A percentile compares a stretch with the other conserved stretches of the same genome.
Evolutionary conservation across 2,113 vertebrate species (phyloP).

Genomic region (Campylomormyrus numenius): DNA sequence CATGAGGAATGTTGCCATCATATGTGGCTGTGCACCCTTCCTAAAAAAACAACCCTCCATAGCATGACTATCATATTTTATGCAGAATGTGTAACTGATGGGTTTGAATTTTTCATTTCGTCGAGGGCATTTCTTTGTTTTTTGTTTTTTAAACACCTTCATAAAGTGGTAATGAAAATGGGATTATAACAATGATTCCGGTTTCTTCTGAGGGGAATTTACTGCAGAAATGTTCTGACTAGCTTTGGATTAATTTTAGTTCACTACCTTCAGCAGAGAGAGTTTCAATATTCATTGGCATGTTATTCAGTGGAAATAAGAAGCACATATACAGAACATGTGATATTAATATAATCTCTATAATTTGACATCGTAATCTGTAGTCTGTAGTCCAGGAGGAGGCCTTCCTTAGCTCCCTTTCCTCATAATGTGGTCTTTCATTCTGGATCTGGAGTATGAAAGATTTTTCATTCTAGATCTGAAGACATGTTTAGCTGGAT

Average conservation of each 20-base stretch:
- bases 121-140: not conserved
- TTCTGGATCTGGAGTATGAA: not conserved
- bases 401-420: not conserved
- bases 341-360: slow-evolving; percentile 42
- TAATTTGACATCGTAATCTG: slow-evolving; percentile 18
- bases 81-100: not conserved
- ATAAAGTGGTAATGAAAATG: not conserved
- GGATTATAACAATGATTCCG: not conserved
- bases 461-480: not conserved
- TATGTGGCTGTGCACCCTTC: not conserved
- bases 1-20: not conserved
- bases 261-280: not conserved
- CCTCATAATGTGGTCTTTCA: not conserved
- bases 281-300: not conserved
- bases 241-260: not conserved
- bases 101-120: not conserved
- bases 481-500: not conserved
- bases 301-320: not conserved
- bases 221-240: not conserved
- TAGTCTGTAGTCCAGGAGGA: not conserved
- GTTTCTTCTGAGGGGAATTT: not conserved
- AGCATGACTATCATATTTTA: not conserved
- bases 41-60: not conserved
- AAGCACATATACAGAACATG: not conserved
- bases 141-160: not conserved